Percentiles rank a stretch among this genome's conserved stretches.
These are phyloP conservation scores for Agrypnia vestita DNA, from an alignment of 1,140 invertebrate genomes.

Conservation along the genomic window DNA sequence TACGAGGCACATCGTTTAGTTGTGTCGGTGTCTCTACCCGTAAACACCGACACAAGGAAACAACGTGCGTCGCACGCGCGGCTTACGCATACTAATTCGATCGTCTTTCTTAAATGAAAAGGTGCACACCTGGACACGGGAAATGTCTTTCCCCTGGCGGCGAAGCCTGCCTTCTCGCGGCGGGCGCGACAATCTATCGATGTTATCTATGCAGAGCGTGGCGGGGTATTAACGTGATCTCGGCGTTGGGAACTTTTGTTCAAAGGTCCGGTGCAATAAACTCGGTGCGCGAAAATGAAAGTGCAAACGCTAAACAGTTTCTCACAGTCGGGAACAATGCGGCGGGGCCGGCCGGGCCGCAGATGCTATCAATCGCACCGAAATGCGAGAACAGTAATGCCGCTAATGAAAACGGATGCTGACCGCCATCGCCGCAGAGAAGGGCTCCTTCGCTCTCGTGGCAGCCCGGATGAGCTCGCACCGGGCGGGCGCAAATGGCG, in stretches of 20 bases:
- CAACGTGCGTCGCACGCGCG: too few relatives aligned
- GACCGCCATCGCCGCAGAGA: slow-evolving; percentile 4
- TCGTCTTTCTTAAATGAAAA: too few relatives aligned
- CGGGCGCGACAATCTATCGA: not conserved
- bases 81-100: too few relatives aligned
- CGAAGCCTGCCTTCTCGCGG: not conserved
- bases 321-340: slow-evolving; percentile 49
- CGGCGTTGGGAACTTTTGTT: slow-evolving; percentile 17
- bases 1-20: too few relatives aligned
- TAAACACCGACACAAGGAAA: too few relatives aligned
- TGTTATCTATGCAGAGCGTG: slow-evolving; percentile 4
- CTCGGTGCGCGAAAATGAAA: slow-evolving; percentile 50
- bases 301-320: slow-evolving; percentile 50
- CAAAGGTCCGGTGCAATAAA: slow-evolving; percentile 47
- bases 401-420: slow-evolving; percentile 45
- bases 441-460: slow-evolving; percentile 4
- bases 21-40: too few relatives aligned
- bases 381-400: slow-evolving; percentile 38
- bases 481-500: not conserved
- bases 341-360: slow-evolving; percentile 2
- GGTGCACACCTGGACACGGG: too few relatives aligned
- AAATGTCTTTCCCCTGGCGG: not conserved
- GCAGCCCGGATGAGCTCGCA: too few relatives aligned
- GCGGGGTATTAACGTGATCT: slow-evolving; percentile 23
- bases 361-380: slow-evolving; percentile 47